Percentiles rank a stretch among this genome's conserved stretches.
Evolutionary conservation across 2,888 invertebrate genomes (phyloP).

Genomic region (Pharmacophagus antenor): DNA sequence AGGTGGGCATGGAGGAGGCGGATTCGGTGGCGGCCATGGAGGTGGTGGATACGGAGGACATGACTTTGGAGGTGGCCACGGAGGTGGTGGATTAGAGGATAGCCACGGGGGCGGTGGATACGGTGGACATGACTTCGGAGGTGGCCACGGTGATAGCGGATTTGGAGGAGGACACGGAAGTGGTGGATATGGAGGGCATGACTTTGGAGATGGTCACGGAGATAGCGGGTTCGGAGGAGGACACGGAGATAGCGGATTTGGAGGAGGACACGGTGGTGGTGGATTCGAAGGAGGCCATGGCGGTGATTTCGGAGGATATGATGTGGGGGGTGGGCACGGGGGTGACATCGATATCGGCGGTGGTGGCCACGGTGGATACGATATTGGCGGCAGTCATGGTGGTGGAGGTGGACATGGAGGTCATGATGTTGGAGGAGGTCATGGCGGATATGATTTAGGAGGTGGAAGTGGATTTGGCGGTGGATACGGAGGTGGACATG

Average conservation of each 20-base stretch:
- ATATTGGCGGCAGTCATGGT: constrained; percentile 41
- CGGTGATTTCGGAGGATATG: constrained; percentile 37
- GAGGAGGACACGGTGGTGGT: constrained; percentile 41
- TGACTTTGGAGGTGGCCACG: constrained; percentile 42
- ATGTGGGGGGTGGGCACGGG: constrained; percentile 40
- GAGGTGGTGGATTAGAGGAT: constrained; percentile 40
- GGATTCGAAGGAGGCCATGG: constrained; percentile 40
- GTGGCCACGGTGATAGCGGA: constrained; percentile 40
- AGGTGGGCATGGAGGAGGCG: constrained; percentile 41
- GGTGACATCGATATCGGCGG: constrained; percentile 41
- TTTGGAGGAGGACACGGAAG: constrained; percentile 40
- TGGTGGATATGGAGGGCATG: constrained; percentile 37
- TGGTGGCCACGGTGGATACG: constrained; percentile 38
- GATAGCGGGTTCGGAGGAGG: constrained; percentile 43
- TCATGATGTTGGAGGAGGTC: constrained; percentile 39
- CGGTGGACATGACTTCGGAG: constrained; percentile 39
- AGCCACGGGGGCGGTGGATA: too few relatives aligned
- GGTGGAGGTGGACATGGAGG: constrained; percentile 32
- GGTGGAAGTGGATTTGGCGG: constrained; percentile 41
- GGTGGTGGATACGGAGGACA: constrained; percentile 39
- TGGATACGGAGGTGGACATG: constrained; percentile 35
- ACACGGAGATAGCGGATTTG: constrained; percentile 37
- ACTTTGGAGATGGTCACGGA: constrained; percentile 39
- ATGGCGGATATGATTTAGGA: constrained; percentile 32
- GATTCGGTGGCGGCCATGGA: constrained; percentile 38